Evolutionary conservation across 2,113 vertebrate species (phyloP).

Genomic region (Gallinago undulata): DNA sequence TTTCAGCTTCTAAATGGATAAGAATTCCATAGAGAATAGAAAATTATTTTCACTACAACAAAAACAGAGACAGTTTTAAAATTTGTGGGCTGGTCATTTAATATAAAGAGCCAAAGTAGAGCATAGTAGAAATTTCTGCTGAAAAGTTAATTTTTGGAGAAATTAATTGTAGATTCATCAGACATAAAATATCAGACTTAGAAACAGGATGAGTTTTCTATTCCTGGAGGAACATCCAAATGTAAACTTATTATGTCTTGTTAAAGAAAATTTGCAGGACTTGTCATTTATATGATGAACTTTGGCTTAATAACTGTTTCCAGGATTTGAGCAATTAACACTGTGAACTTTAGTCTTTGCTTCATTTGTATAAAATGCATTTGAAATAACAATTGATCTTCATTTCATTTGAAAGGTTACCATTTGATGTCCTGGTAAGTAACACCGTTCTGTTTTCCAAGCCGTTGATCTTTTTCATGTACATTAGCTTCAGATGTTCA

Average conservation of each 20-base stretch:
- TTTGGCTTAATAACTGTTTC: conserved; percentile 1
- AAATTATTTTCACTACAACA: neutral
- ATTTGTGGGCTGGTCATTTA: neutral
- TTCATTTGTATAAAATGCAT: conserved; percentile 1
- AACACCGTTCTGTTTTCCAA: neutral
- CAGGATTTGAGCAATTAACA: conserved; percentile 14
- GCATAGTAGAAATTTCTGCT: neutral
- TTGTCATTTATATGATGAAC: neutral
- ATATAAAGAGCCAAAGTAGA: neutral
- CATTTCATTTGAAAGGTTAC: neutral
- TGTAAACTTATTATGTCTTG: neutral
- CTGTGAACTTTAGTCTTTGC: neutral
- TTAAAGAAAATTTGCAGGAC: neutral
- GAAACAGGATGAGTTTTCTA: neutral
- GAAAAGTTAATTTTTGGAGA: neutral
- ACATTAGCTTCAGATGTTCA: conserved; percentile 4
- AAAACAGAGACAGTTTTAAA: neutral
- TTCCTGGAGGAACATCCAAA: neutral
- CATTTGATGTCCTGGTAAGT: neutral
- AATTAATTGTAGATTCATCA: neutral
- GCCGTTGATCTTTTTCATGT: conserved; percentile 1
- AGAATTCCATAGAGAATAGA: neutral
- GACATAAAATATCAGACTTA: neutral
- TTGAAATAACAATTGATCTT: conserved; percentile 1
- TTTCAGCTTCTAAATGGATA: neutral